Base-by-base conservation (phyloP, 1,140 invertebrate species). In the Drosophila bipectinata region DNA sequence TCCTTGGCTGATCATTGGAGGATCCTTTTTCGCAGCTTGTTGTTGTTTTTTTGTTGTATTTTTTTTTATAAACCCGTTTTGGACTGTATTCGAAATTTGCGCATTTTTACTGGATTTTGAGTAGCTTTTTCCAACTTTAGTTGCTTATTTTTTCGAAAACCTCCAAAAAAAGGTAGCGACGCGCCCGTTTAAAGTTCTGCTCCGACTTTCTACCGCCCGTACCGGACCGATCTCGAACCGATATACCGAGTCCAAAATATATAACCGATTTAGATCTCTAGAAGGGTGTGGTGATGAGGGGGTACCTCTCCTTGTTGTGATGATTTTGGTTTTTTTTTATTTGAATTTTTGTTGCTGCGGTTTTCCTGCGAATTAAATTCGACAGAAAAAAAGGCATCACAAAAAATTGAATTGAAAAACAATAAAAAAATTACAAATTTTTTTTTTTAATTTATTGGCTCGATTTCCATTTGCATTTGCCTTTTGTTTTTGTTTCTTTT, bases 351-450 rank as follows among this genome's bases (percentile, higher is more conserved):
- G 68, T 69, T 54, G 34, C 41, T 68, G 61, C 64, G 28, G 39
- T 34, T 57, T 71, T 45, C 72, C 52, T 68, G 47, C 68, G 81
- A 85, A 84, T 84, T 85, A 54, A n/a, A 78, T 75, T 85, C 74
- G 66, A 32, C 60, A 67, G 52, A 73, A 21, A 73, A 80, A 80
- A 75, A 77, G 58, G 60, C 72, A 87, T 75, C 78, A 87, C 83
- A 78, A 81, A 76, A 79, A 76, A 72, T 44, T 44, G 4, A 14
- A 72, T 72, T 71, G 37, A 41, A 58, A 78, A 87, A 85, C 78
- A 87, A 87, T 68, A 87, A 87, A 87, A 87, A 87, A 87, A 75
- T 83, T 77, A 21, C 21, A 10, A 62, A 63, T 76, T 82, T 44
- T 63, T 44, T 63, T 66, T 69, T 73, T 68, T 18, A 18, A 77